Evolutionary conservation across 2,888 invertebrate genomes (phyloP).

Genomic region (Plebejus argus): DNA sequence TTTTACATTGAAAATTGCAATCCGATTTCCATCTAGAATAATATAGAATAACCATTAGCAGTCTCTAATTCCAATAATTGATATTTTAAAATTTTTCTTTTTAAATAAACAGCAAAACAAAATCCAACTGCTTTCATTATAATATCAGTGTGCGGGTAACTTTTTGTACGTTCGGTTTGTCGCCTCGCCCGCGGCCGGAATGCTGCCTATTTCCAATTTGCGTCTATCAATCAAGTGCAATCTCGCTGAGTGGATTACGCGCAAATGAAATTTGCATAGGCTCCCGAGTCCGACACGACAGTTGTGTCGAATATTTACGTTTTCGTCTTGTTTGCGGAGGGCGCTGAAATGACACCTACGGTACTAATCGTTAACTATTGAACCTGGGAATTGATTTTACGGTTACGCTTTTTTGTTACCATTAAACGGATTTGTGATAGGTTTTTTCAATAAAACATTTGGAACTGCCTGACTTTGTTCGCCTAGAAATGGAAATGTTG

Average conservation of each 20-base stretch:
- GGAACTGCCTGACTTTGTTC: background rate
- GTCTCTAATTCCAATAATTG: background rate
- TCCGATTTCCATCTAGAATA: background rate
- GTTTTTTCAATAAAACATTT: background rate
- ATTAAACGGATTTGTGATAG: background rate
- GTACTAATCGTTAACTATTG: constrained; percentile 31
- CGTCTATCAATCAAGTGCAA: constrained; percentile 86
- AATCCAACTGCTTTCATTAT: background rate
- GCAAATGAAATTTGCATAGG: constrained; percentile 86
- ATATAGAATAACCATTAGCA: background rate
- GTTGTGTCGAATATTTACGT: constrained; percentile 52
- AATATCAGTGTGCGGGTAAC: constrained; percentile 23
- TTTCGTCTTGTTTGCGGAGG: constrained; percentile 40
- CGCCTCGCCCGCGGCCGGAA: constrained; percentile 49
- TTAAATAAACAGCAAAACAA: background rate
- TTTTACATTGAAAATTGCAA: background rate
- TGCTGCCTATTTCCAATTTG: constrained; percentile 83
- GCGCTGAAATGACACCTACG: constrained; percentile 39
- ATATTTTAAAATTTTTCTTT: background rate
- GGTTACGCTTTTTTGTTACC: constrained; percentile 15
- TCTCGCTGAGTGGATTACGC: constrained; percentile 86
- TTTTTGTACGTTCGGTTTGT: constrained; percentile 41
- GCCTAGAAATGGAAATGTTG: too few relatives aligned
- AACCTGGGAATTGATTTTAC: constrained; percentile 17
- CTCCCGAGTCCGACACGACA: constrained; percentile 60